Evolutionary conservation across 92 coral and sea anemone genomes (phyloP).

Genomic region (Pocillopora grandis): DNA sequence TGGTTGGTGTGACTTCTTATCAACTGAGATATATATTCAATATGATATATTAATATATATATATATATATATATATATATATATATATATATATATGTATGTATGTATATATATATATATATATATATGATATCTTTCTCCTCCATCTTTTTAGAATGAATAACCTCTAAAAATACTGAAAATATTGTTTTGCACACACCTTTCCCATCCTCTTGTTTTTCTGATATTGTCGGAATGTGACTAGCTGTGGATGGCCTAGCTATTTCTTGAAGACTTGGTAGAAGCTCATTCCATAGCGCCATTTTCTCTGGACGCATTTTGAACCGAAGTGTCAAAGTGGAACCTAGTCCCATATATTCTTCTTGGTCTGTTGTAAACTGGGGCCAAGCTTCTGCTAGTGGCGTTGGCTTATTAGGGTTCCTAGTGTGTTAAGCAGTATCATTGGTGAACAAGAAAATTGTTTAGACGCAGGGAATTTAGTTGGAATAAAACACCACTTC

Average conservation of each 20-base stretch:
- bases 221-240: not conserved
- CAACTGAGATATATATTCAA: too few relatives aligned
- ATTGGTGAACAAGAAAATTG: too few relatives aligned
- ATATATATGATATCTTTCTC: too few relatives aligned
- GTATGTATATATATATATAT: too few relatives aligned
- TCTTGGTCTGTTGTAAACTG: conserved; percentile 33
- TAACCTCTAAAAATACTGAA: too few relatives aligned
- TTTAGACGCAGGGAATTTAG: too few relatives aligned
- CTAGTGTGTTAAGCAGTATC: not conserved
- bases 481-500: too few relatives aligned
- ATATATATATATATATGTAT: too few relatives aligned
- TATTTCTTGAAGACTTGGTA: conserved; percentile 25
- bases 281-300: conserved; percentile 61
- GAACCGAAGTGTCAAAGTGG: conserved; percentile 1
- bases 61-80: too few relatives aligned
- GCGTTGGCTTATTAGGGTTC: conserved; percentile 40
- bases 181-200: not conserved
- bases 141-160: too few relatives aligned
- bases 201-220: not conserved
- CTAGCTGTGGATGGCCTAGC: not conserved
- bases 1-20: too few relatives aligned
- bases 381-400: conserved; percentile 32
- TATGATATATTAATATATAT: too few relatives aligned
- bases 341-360: conserved; percentile 38
- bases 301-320: conserved; percentile 47